Base-by-base conservation (phyloP, 2,797 vertebrate species). In the Tapera naevia region DNA sequence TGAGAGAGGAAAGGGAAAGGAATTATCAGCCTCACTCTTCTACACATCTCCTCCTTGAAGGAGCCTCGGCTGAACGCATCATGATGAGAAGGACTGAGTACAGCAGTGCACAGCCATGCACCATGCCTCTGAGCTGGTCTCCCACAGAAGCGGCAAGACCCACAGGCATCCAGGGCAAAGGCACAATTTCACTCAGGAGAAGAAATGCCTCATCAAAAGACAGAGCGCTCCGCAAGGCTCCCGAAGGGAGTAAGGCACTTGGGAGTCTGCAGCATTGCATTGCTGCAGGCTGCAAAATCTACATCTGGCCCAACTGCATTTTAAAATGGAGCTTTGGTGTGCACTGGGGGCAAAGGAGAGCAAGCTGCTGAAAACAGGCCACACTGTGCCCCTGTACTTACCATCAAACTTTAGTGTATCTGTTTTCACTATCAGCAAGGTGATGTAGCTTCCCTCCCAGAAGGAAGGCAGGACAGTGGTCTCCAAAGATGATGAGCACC, bases 81-180 rank as follows among this genome's bases (percentile, higher is more conserved):
- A 46, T 0, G 11, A 7, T 0, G 4, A 57, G n/a, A 0, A 3
- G 35, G 23, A 64, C 2, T 32, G 48, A 78, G 54, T 37, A 79
- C 15, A 86, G 28, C n/a, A 39, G 39, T 5, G 13, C 17, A 10
- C 14, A 32, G 39, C 48, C 3, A 0, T 19, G 22, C 10, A 21
- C 35, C 3, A 7, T 14, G 51, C 25, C 60, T 69, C 72, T 4
- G 1, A 0, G 0, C 13, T 57, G 41, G 39, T 27, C 17, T 86
- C n/a, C 50, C 21, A 21, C 19, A 69, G 32, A 25, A n/a, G 17
- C 6, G 2, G 57, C n/a, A 60, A 60, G 66, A 80, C 30, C 9
- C 17, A n/a, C 35, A 0, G 2, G 33, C 60, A 80, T 45, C 23
- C 33, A 56, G 53, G n/a, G 17, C 32, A 70, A 62, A 90, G 53